Percentiles rank a stretch among this genome's conserved stretches.
Conservation (phyloP, 2,113 vertebrate genomes). For the Platichthys flesus region DNA sequence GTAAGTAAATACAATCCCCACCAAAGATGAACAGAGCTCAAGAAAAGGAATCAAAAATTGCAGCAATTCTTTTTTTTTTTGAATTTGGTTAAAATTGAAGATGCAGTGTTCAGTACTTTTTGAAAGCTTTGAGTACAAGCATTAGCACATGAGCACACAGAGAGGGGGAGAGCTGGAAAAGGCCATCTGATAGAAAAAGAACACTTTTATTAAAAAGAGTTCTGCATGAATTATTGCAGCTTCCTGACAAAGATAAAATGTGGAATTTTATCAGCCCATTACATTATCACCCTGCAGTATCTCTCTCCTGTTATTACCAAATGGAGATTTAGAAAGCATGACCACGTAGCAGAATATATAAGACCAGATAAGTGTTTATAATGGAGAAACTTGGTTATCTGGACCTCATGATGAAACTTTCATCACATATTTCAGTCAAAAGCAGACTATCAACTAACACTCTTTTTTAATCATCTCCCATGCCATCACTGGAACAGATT, state of each 20-base stretch:
- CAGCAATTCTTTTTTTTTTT: no score
- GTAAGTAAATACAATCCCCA: not conserved
- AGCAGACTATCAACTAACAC: conserved; percentile 27
- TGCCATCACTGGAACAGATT: conserved; percentile 30
- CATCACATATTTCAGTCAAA: conserved; percentile 38
- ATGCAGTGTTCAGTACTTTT: not conserved
- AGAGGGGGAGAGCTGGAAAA: not conserved
- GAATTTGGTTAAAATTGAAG: not conserved
- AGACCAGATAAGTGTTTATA: conserved; percentile 36
- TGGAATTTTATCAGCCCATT: conserved; percentile 34
- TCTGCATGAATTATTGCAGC: not conserved
- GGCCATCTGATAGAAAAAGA: conserved; percentile 9
- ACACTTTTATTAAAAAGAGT: conserved; percentile 32
- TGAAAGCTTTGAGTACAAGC: not conserved
- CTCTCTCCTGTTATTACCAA: conserved; percentile 46
- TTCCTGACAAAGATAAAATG: conserved; percentile 45
- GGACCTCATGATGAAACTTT: conserved; percentile 43
- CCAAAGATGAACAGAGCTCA: not conserved
- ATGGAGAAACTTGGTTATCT: conserved; percentile 41
- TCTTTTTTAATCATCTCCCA: conserved; percentile 33
- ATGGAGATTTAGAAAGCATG: conserved; percentile 37
- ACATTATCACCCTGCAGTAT: conserved; percentile 30
- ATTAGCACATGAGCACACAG: not conserved
- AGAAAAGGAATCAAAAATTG: no score
- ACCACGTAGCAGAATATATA: conserved; percentile 31